phyloP scores from a whole-genome alignment of 2,797 vertebrate species.

The Epinephelus malabaricus region DNA sequence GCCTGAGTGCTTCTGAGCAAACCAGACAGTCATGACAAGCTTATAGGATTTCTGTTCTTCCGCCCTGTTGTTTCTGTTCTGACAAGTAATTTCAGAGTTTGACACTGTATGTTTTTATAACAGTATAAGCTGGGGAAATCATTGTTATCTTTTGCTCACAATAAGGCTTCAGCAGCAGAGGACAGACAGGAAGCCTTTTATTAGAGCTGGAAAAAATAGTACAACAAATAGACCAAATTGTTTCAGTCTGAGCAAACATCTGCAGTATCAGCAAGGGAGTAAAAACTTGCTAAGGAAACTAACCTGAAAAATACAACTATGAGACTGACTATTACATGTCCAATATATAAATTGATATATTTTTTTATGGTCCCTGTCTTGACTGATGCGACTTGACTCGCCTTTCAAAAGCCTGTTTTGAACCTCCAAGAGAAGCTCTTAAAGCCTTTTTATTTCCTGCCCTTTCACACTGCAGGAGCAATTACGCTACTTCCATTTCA shows the following conservation, averaged over 20 bases:
- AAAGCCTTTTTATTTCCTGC: conserved; percentile 52
- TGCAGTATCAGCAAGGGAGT: neutral
- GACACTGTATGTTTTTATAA: neutral
- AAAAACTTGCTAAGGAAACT: conserved; percentile 1
- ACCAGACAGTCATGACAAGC: neutral
- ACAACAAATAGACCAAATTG: neutral
- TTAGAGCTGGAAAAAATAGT: neutral
- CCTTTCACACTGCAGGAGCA: conserved; percentile 48
- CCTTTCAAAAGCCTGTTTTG: conserved; percentile 35
- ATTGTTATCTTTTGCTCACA: neutral
- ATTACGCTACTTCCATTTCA: conserved; percentile 58
- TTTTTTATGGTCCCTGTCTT: neutral
- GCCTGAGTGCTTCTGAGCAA: neutral
- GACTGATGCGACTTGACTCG: conserved; percentile 24
- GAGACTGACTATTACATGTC: conserved; percentile 31
- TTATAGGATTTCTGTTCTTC: neutral
- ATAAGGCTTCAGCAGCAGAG: neutral
- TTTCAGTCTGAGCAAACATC: conserved; percentile 12
- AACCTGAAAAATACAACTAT: neutral
- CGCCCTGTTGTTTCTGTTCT: neutral
- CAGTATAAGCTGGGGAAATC: neutral
- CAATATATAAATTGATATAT: neutral
- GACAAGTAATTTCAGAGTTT: neutral
- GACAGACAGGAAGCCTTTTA: conserved; percentile 2
- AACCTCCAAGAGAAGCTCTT: conserved; percentile 39